Conservation (phyloP, 2,888 invertebrate genomes). For the Apamea epomidion region DNA sequence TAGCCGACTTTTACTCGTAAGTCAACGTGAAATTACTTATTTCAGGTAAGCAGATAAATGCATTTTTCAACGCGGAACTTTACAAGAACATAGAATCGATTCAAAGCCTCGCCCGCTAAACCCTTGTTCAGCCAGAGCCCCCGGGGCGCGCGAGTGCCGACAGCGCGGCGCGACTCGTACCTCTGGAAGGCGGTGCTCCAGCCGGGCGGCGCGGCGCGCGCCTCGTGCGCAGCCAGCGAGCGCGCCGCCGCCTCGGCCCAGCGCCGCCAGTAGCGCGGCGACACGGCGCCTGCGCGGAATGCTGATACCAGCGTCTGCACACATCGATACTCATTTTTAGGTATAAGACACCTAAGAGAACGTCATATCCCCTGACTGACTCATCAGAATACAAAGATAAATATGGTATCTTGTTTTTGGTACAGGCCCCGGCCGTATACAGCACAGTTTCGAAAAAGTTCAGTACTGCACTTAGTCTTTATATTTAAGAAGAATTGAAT, state of each 20-base stretch:
- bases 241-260: constrained; percentile 87
- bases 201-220: constrained; percentile 91
- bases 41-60: neutral
- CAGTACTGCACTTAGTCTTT: no score
- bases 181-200: constrained; percentile 92
- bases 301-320: constrained; percentile 90
- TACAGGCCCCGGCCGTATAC: no score
- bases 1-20: neutral
- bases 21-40: neutral
- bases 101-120: neutral
- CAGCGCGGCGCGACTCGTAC: constrained; percentile 81
- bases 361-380: no score
- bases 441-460: neutral
- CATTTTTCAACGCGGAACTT: neutral
- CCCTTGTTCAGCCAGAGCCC: constrained; percentile 7
- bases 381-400: no score
- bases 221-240: constrained; percentile 89
- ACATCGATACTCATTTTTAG: no score
- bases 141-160: neutral
- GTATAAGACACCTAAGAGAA: no score
- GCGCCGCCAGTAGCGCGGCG: constrained; percentile 85
- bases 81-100: neutral
- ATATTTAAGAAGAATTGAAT: no score
- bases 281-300: constrained; percentile 88
- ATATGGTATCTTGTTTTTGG: no score